phyloP scores from a whole-genome alignment of 2,888 invertebrate species.

The Tiliacea aurago region DNA sequence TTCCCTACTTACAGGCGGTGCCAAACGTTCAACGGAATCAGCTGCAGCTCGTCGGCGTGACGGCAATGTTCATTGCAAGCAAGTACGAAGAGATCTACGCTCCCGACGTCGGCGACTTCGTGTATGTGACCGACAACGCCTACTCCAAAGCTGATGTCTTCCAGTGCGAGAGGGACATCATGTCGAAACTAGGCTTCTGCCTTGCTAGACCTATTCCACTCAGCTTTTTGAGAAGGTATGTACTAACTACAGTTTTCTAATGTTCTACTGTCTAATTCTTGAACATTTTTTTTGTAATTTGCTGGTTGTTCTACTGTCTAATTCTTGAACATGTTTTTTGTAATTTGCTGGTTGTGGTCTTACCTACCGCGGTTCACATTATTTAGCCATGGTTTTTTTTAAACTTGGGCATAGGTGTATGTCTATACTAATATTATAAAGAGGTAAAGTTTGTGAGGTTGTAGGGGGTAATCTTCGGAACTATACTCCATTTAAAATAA shows the following conservation, averaged over 20 bases:
- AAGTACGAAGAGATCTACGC: conserved; percentile 99
- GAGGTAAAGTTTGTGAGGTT: no score
- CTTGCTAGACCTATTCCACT: conserved; percentile 96
- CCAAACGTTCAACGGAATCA: conserved; percentile 92
- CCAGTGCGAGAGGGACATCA: conserved; percentile 95
- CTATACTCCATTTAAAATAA: no score
- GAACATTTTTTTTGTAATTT: not conserved
- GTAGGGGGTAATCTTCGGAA: no score
- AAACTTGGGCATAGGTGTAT: no score
- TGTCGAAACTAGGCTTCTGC: conserved; percentile 94
- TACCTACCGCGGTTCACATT: not conserved
- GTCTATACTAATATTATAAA: no score
- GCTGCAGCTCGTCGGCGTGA: conserved; percentile 97
- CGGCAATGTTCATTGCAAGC: conserved; percentile 96
- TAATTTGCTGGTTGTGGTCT: not conserved
- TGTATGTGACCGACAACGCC: conserved; percentile 97
- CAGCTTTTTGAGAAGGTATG: conserved; percentile 96
- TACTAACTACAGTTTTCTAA: not conserved
- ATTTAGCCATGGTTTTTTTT: no score
- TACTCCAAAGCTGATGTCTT: conserved; percentile 95
- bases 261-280: not conserved
- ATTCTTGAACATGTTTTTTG: not conserved
- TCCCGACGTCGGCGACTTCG: conserved; percentile 96
- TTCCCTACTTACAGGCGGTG: conserved; percentile 85
- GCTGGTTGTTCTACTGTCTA: not conserved